phyloP scores from a whole-genome alignment of 2,113 vertebrate species.

The Corvus hawaiiensis region DNA sequence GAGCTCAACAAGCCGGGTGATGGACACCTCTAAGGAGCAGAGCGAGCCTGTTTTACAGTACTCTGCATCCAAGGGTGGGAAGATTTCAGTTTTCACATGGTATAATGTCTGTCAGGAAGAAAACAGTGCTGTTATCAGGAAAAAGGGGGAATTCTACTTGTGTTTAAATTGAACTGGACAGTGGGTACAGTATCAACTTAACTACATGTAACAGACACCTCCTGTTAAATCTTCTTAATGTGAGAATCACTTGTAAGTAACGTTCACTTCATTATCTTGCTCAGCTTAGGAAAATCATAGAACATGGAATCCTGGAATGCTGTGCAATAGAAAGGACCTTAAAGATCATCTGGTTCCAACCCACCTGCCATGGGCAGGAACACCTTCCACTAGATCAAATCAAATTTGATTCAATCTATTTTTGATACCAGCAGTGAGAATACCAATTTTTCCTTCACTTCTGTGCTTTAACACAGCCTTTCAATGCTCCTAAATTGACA shows the following conservation, averaged over 20 bases:
- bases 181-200: neutral
- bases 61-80: conserved; percentile 78
- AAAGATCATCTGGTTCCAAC: neutral
- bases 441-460: neutral
- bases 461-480: neutral
- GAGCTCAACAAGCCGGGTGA: conserved; percentile 85
- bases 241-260: neutral
- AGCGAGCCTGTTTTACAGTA: conserved; percentile 87
- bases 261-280: neutral
- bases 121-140: neutral
- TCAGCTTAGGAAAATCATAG: neutral
- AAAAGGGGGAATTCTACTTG: neutral
- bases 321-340: neutral
- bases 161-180: neutral
- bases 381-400: neutral
- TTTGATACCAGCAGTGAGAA: neutral
- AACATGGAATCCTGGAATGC: neutral
- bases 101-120: conserved; percentile 83
- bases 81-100: conserved; percentile 82
- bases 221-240: neutral
- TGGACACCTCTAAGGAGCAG: conserved; percentile 87
- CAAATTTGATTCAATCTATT: neutral
- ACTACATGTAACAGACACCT: neutral
- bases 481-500: neutral
- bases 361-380: neutral